These are phyloP conservation scores for Panagrolaimus sp. DNA, from an alignment of 1,140 invertebrate genomes.

Conservation along the genomic window DNA sequence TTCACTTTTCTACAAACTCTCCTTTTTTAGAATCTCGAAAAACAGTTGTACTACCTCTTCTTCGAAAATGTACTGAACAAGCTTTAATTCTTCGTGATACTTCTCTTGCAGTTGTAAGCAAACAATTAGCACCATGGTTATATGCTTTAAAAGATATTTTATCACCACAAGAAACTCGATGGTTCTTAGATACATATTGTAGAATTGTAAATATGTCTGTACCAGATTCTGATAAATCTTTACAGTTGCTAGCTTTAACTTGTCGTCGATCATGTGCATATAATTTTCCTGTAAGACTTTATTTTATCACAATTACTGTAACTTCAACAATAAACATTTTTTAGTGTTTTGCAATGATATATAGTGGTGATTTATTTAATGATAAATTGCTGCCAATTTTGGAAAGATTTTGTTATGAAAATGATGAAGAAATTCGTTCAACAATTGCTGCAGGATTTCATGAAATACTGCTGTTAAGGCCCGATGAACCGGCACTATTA, in stretches of 20 bases:
- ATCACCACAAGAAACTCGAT: constrained; percentile 34
- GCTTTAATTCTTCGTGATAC: constrained; percentile 59
- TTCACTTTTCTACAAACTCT: constrained; percentile 14
- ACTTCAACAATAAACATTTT: neutral
- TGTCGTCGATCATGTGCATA: constrained; percentile 60
- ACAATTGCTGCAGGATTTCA: constrained; percentile 55
- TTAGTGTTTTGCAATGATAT: constrained; percentile 39
- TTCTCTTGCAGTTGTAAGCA: constrained; percentile 60
- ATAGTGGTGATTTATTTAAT: constrained; percentile 31
- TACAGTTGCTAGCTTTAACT: constrained; percentile 23
- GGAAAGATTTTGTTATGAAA: constrained; percentile 35
- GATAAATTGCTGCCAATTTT: constrained; percentile 38
- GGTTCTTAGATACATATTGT: constrained; percentile 51
- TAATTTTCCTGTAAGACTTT: constrained; percentile 61
- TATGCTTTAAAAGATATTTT: constrained; percentile 38
- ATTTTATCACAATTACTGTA: neutral
- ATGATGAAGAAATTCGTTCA: constrained; percentile 42
- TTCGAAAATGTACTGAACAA: constrained; percentile 60
- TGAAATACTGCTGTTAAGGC: constrained; percentile 39
- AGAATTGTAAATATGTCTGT: constrained; percentile 33
- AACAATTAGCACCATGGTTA: constrained; percentile 58
- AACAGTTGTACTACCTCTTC: constrained; percentile 59
- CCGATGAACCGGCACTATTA: constrained; percentile 35
- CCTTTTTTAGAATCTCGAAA: constrained; percentile 57
- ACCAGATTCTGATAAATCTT: constrained; percentile 12